phyloP scores from a whole-genome alignment of 2,888 invertebrate genomes.

The Pollenia labialis region DNA sequence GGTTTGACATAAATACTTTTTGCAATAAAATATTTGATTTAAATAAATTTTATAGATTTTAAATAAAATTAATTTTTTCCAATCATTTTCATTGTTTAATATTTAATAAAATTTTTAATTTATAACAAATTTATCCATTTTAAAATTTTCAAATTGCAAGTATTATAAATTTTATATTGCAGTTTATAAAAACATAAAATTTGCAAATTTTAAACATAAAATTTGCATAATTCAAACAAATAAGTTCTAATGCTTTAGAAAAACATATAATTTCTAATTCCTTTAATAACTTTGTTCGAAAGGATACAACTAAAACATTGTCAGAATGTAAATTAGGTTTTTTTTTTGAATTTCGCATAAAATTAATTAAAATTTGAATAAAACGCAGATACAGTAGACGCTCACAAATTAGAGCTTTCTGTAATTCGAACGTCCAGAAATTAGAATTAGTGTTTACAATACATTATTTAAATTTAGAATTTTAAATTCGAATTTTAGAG shows the following conservation, averaged over 20 bases:
- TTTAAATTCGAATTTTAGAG: too few species aligned
- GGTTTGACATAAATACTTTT: too few species aligned
- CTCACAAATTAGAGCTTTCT: too few species aligned
- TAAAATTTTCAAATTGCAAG: not conserved
- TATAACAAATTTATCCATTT: not conserved
- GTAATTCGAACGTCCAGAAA: too few species aligned
- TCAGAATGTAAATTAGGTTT: not conserved
- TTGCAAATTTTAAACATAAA: not conserved
- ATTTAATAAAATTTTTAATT: too few species aligned
- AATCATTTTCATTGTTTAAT: too few species aligned
- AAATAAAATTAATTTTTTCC: too few species aligned
- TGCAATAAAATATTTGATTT: too few species aligned
- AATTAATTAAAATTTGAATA: slow-evolving; percentile 8
- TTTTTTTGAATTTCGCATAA: not conserved
- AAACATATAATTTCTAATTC: slow-evolving; percentile 11
- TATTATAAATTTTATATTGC: not conserved
- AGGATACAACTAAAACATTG: not conserved
- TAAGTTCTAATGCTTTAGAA: not conserved
- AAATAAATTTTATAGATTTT: too few species aligned
- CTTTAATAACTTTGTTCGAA: slow-evolving; percentile 11
- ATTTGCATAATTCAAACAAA: slow-evolving; percentile 35
- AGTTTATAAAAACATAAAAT: not conserved
- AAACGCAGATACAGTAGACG: not conserved
- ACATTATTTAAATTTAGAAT: too few species aligned
- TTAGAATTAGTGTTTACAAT: too few species aligned